A percentile compares a stretch with the other conserved stretches of the same genome.
Conservation (phyloP, 1,140 invertebrate species). For the Drosophila parabipectinata region DNA sequence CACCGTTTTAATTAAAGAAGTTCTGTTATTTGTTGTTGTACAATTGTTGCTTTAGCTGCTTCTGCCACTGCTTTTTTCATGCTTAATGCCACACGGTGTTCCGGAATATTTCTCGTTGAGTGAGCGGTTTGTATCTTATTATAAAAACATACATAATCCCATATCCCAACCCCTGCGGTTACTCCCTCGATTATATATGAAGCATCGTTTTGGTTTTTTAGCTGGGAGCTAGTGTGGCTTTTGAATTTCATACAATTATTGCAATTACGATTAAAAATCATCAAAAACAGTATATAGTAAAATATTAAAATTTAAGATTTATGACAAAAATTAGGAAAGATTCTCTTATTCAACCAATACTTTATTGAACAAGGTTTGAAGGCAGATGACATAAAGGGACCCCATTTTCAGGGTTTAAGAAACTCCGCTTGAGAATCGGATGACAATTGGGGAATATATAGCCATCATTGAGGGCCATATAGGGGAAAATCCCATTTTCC, state of each 20-base stretch:
- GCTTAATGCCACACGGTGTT: neutral
- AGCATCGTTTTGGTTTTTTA: neutral
- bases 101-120: neutral
- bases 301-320: too few relatives aligned
- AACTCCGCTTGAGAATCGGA: too few relatives aligned
- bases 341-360: too few relatives aligned
- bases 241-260: neutral
- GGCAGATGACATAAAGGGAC: too few relatives aligned
- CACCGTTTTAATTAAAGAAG: slow-evolving; percentile 75
- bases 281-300: too few relatives aligned
- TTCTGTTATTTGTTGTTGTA: slow-evolving; percentile 15
- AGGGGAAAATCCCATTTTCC: too few relatives aligned
- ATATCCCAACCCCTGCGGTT: neutral
- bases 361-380: too few relatives aligned
- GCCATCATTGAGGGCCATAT: too few relatives aligned
- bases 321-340: too few relatives aligned
- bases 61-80: neutral
- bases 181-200: neutral
- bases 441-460: too few relatives aligned
- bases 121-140: neutral
- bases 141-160: neutral
- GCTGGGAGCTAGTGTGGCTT: neutral
- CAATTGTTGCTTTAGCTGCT: neutral
- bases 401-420: too few relatives aligned
- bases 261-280: neutral